Base-by-base conservation (phyloP, 2,113 vertebrate species). In the Ifrita kowaldi region DNA sequence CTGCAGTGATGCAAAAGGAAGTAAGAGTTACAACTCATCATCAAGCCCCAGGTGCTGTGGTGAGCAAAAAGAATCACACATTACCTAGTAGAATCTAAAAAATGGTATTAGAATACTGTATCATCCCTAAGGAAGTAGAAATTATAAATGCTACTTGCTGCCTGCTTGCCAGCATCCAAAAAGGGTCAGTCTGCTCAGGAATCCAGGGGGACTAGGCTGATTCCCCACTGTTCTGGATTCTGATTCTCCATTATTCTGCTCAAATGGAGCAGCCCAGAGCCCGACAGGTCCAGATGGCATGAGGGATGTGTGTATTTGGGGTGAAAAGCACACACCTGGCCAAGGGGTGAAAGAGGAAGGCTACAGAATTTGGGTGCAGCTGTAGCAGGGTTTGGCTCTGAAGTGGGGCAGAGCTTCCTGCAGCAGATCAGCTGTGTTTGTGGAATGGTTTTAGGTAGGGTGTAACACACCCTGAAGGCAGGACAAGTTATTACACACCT, bases 1-100 rank as follows among this genome's bases (percentile, higher is more conserved):
- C 99, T 98, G 95, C 52, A 92, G 64, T 6, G 26, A 80, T 13
- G 73, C 13, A 91, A 87, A 93, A 76, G 14, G 68, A 69, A 60
- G 60, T 8, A 8, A n/a, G 24, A 56, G 55, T 62, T 35, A 10
- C 0, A 52, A n/a, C 39, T 55, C 35, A 28, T 15, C 67, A 37
- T 4, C 42, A 69, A 87, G 37, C 21, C 52, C 28, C 68, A 24
- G 32, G 24, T 78, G 49, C 62, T 79, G 30, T 42, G 53, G 62
- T 41, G 39, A 94, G 64, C n/a, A 65, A 33, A 65, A 87, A 35
- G 9, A 57, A 86, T 32, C 79, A 46, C 42, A 68, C 8, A 2
- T 30, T 14, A 19, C 20, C 69, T 89, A 46, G 20, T 0, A 60
- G 42, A 60, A 84, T 14, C 35, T 27, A 14, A 78, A 62, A 62